Conservation (phyloP, 2,113 vertebrate species). For the Paralichthys olivaceus region DNA sequence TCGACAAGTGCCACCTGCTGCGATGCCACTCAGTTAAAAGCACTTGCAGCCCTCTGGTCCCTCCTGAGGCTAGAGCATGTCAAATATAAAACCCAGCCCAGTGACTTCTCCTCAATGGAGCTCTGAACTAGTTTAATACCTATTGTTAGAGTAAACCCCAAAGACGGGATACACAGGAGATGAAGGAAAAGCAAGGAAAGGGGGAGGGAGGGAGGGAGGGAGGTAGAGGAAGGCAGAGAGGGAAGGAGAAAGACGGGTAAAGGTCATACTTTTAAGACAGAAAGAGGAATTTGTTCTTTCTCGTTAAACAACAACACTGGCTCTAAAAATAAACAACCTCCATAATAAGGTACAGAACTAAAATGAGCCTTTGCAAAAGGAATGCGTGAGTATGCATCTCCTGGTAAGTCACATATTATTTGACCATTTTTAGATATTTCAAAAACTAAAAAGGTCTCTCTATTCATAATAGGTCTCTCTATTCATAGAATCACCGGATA, state of each 20-base stretch:
- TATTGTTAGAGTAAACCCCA: conserved; percentile 78
- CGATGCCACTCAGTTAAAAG: conserved; percentile 62
- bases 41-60: conserved; percentile 40
- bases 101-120: conserved; percentile 67
- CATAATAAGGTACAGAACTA: conserved; percentile 3
- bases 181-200: conserved; percentile 19
- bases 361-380: background rate
- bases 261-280: conserved; percentile 20
- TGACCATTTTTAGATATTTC: background rate
- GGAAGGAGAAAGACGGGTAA: conserved; percentile 12
- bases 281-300: background rate
- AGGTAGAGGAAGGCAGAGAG: conserved; percentile 15
- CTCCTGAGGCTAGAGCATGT: conserved; percentile 69
- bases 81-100: conserved; percentile 70
- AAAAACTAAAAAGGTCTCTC: background rate
- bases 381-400: too few relatives aligned
- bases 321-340: background rate
- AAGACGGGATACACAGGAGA: conserved; percentile 60
- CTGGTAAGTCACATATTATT: too few relatives aligned
- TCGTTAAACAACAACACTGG: background rate
- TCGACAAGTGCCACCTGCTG: conserved; percentile 56
- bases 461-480: too few relatives aligned
- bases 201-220: conserved; percentile 1
- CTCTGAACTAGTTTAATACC: conserved; percentile 81
- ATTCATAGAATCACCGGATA: too few relatives aligned